Conservation (phyloP, 2,888 invertebrate genomes). For the Griposia aprilina region DNA sequence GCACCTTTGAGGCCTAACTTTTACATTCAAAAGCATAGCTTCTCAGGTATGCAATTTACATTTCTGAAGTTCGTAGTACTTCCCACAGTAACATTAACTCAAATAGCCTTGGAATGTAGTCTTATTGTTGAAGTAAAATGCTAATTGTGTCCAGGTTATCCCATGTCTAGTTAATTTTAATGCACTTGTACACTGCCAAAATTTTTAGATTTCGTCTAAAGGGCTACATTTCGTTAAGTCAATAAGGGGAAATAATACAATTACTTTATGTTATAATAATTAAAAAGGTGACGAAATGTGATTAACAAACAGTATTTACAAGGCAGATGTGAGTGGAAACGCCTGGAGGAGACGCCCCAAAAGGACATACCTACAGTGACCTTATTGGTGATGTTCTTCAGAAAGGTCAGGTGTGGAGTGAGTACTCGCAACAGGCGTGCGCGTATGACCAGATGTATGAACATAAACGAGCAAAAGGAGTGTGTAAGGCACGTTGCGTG, state of each 20-base stretch:
- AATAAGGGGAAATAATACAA: not conserved
- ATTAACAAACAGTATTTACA: too few species aligned
- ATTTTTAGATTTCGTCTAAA: not conserved
- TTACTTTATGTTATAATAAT: not conserved
- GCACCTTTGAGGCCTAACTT: constrained; percentile 39
- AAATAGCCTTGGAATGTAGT: constrained; percentile 14
- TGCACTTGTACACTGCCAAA: not conserved
- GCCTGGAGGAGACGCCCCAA: too few species aligned
- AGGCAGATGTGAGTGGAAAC: not conserved
- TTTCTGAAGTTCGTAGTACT: constrained; percentile 25
- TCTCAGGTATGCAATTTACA: constrained; percentile 42
- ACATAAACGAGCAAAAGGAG: not conserved
- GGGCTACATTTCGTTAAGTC: not conserved
- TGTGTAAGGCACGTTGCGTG: not conserved
- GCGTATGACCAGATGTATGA: not conserved
- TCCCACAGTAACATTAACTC: constrained; percentile 3
- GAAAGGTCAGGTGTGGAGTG: not conserved
- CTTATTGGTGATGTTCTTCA: not conserved
- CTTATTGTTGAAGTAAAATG: constrained; percentile 36
- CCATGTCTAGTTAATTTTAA: not conserved
- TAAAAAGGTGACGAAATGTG: not conserved
- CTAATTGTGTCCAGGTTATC: constrained; percentile 18
- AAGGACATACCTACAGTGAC: not conserved
- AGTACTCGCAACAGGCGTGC: not conserved
- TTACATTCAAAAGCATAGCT: constrained; percentile 41